Base-by-base conservation (phyloP, 1,140 invertebrate species). In the Rhizoglyphus robini region DNA sequence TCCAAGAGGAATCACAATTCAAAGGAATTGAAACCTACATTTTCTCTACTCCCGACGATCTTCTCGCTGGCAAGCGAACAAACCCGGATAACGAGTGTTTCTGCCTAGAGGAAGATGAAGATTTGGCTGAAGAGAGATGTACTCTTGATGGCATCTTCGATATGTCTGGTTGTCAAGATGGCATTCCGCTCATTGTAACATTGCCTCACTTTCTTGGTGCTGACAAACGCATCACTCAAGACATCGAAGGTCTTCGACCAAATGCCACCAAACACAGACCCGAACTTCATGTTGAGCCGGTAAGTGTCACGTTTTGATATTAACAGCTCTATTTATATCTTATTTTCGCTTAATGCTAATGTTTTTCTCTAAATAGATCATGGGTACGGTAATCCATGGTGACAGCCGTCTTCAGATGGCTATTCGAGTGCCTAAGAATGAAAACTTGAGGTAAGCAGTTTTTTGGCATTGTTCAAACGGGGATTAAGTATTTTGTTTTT, bases 171-270 rank as follows among this genome's bases (percentile, higher is more conserved):
- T 70, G 69, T 62, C 47, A 67, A 46, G 11, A 49, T 13, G 86
- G 90, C 75, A 90, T 89, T 0, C 88, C 90, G 1, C 81, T 93
- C 66, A 82, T 90, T 73, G 75, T 94, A 25, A 91, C 88, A 51
- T 91, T 90, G 78, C 90, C 90, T 0, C 90, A 94, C 76, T 93
- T 93, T 78, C 88, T 90, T 73, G 75, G 90, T 68, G 89, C 86
- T 0, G 87, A 92, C 73, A 84, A 85, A 1, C 80, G 79, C 57
- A 80, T 90, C 20, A 75, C 84, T 58, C 83, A 84, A n/a, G 84
- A 84, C 2, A 84, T 92, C 0, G 84, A 84, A 67, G 90, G 89
- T 1, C 84, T 93, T 67, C 84, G 84, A 0, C 71, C 71, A 20
- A 82, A 85, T 62, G 79, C 83, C 20, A 85, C 88, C 47, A 83